These are phyloP conservation scores for Silurus lanzhouensis DNA, from an alignment of 2,797 vertebrate genomes.

Conservation along the genomic window DNA sequence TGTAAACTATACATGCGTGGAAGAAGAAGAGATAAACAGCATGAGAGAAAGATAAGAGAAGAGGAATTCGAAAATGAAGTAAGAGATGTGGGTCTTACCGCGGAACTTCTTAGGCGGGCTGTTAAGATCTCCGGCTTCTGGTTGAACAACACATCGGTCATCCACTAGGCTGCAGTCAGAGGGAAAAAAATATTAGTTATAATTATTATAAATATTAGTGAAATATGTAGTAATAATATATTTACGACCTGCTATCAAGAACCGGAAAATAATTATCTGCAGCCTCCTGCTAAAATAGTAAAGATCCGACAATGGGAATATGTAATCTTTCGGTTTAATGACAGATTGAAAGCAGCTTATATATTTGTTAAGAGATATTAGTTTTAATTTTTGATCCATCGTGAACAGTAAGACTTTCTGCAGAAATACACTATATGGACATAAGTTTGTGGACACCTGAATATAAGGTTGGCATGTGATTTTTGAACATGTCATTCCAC, in stretches of 20 bases:
- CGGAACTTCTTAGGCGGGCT: conserved; percentile 98
- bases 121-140: conserved; percentile 95
- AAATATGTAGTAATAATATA: not conserved
- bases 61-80: not conserved
- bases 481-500: too few relatives aligned
- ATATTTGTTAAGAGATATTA: not conserved
- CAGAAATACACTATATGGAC: too few relatives aligned
- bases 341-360: not conserved
- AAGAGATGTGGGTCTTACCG: conserved; percentile 77
- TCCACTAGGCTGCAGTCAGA: conserved; percentile 88
- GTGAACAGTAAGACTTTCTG: too few relatives aligned
- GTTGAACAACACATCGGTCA: conserved; percentile 96
- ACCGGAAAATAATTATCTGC: not conserved
- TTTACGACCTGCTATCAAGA: too few relatives aligned
- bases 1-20: not conserved
- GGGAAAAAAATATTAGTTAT: not conserved
- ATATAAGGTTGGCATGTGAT: too few relatives aligned
- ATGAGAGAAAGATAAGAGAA: not conserved
- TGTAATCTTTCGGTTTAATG: not conserved
- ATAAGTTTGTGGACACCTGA: too few relatives aligned
- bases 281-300: not conserved
- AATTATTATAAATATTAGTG: too few relatives aligned
- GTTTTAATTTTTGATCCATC: too few relatives aligned
- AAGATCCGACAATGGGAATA: not conserved
- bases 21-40: not conserved